Evolutionary conservation across 2,113 vertebrate species (phyloP).

Genomic region (Butorides virescens): DNA sequence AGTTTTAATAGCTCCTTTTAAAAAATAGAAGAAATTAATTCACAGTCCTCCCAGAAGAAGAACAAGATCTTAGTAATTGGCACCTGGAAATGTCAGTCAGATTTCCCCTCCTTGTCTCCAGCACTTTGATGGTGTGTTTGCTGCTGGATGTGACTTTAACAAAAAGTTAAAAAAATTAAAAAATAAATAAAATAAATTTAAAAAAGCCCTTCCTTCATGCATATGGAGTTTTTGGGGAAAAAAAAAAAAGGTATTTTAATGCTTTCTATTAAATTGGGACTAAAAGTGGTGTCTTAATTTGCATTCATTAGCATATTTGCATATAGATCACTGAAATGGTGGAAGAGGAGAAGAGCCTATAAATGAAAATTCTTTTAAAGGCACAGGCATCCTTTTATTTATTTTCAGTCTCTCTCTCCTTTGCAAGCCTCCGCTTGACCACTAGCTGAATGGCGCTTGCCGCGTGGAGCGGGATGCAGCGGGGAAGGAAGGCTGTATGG

Average conservation of each 20-base stretch:
- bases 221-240: conserved; percentile 77
- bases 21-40: conserved; percentile 30
- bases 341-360: conserved; percentile 84
- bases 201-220: conserved; percentile 80
- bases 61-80: conserved; percentile 60
- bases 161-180: conserved; percentile 69
- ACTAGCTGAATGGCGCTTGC: neutral
- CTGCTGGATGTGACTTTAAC: conserved; percentile 74
- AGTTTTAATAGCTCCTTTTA: neutral
- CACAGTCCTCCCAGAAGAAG: conserved; percentile 47
- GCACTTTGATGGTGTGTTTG: conserved; percentile 71
- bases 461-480: fast-evolving
- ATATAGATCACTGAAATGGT: conserved; percentile 88
- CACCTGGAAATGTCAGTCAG: conserved; percentile 73
- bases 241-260: conserved; percentile 88
- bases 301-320: conserved; percentile 89
- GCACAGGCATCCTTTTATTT: conserved; percentile 69
- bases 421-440: neutral
- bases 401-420: neutral
- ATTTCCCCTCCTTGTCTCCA: conserved; percentile 64
- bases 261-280: conserved; percentile 91
- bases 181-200: conserved; percentile 70
- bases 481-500: fast-evolving
- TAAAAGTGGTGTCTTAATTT: conserved; percentile 90
- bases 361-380: conserved; percentile 88